Evolutionary conservation across 2,888 invertebrate genomes (phyloP).

Genomic region (Allygus modestus): DNA sequence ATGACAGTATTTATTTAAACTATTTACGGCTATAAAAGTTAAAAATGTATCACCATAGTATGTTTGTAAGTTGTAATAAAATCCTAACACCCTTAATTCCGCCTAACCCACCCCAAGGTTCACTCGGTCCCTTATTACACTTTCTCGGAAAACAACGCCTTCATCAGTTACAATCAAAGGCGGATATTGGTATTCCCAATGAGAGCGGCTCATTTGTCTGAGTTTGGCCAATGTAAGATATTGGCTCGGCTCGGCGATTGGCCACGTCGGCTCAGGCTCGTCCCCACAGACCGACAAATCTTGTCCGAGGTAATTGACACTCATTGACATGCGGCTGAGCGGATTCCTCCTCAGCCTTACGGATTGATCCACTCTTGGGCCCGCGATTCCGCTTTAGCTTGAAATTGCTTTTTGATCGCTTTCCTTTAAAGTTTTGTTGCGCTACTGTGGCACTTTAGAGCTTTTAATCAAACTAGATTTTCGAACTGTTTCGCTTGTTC

Average conservation of each 20-base stretch:
- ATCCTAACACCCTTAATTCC: too few relatives aligned
- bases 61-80: too few relatives aligned
- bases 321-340: constrained; percentile 20
- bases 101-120: too few relatives aligned
- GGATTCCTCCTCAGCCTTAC: not conserved
- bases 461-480: too few relatives aligned
- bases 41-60: too few relatives aligned
- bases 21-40: too few relatives aligned
- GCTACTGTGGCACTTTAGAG: too few relatives aligned
- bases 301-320: constrained; percentile 21
- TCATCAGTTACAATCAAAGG: constrained; percentile 25
- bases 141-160: not conserved
- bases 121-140: too few relatives aligned
- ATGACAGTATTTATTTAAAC: too few relatives aligned
- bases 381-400: not conserved
- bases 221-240: constrained; percentile 37
- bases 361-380: not conserved
- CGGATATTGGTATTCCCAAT: constrained; percentile 5
- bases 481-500: too few relatives aligned
- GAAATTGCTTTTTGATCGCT: constrained; percentile 28
- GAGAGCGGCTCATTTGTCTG: constrained; percentile 24
- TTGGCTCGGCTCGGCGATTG: not conserved
- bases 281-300: constrained; percentile 32
- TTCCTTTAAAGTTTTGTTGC: too few relatives aligned
- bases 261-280: not conserved